Evolutionary conservation across 1,140 invertebrate species (phyloP).

Genomic region (Pararge aegeria): DNA sequence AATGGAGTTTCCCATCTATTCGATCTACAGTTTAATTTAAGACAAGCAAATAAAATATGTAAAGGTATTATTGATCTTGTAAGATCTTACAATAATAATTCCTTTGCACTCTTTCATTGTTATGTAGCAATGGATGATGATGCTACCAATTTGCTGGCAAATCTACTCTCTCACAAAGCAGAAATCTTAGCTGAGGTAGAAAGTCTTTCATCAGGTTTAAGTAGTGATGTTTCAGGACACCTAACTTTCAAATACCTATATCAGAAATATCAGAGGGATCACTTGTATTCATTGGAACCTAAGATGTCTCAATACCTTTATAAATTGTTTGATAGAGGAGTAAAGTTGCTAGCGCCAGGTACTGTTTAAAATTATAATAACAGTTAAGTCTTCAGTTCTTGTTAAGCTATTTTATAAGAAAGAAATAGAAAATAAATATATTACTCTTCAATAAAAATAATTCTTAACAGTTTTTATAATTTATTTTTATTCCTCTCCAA

Average conservation of each 20-base stretch:
- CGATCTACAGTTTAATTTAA: constrained; percentile 80
- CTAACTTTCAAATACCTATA: constrained; percentile 78
- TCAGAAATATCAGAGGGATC: constrained; percentile 63
- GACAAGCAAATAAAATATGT: constrained; percentile 79
- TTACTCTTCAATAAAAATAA: too few species aligned
- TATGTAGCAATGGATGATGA: constrained; percentile 78
- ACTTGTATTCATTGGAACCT: constrained; percentile 58
- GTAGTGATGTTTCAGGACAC: constrained; percentile 85
- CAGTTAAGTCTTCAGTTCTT: too few species aligned
- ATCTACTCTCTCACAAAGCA: constrained; percentile 81
- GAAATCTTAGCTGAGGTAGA: constrained; percentile 83
- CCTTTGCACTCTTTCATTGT: constrained; percentile 57
- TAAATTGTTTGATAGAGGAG: constrained; percentile 85
- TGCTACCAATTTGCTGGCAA: constrained; percentile 79
- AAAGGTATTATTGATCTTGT: constrained; percentile 68
- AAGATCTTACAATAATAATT: constrained; percentile 43
- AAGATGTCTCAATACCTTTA: constrained; percentile 81
- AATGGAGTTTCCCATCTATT: constrained; percentile 86
- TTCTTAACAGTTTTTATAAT: too few species aligned
- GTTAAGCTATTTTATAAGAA: too few species aligned
- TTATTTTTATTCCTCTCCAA: too few species aligned
- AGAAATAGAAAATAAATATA: too few species aligned
- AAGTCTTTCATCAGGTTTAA: constrained; percentile 83
- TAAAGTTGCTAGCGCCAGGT: constrained; percentile 85
- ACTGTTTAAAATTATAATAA: constrained; percentile 44